These are phyloP conservation scores for Hyalella azteca DNA, from an alignment of 2,888 invertebrate species.

Conservation along the genomic window DNA sequence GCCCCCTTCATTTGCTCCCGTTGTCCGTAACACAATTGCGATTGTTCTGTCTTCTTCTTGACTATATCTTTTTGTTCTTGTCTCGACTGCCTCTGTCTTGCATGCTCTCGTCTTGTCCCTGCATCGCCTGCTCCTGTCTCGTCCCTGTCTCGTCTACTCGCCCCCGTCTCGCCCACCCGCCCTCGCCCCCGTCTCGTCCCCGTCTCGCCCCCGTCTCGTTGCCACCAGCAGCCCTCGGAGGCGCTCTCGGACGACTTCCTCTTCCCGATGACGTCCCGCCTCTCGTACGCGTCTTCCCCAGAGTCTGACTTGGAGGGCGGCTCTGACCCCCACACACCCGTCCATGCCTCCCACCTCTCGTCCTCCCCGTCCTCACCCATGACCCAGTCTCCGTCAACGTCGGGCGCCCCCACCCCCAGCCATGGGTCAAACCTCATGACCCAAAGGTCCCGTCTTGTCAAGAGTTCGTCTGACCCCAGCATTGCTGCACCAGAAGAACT, in stretches of 20 bases:
- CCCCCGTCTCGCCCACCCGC: not conserved
- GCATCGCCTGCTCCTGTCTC: not conserved
- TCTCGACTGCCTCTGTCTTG: not conserved
- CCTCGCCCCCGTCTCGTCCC: not conserved
- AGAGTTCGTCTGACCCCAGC: slow-evolving; percentile 92
- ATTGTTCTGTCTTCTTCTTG: not conserved
- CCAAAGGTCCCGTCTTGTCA: slow-evolving; percentile 66
- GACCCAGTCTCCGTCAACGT: slow-evolving; percentile 64
- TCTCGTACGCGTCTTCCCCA: slow-evolving; percentile 94
- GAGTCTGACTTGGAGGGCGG: slow-evolving; percentile 85
- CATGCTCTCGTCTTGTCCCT: not conserved
- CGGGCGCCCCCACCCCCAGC: slow-evolving; percentile 65
- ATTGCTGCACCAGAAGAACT: slow-evolving; percentile 88
- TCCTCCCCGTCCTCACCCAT: slow-evolving; percentile 49
- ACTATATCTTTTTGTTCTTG: not conserved
- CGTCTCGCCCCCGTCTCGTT: not conserved
- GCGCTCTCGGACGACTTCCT: slow-evolving; percentile 97
- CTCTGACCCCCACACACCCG: slow-evolving; percentile 70
- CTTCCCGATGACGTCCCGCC: slow-evolving; percentile 95
- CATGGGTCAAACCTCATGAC: slow-evolving; percentile 59
- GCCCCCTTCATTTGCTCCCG: not conserved
- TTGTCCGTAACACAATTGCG: too few relatives aligned
- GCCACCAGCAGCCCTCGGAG: slow-evolving; percentile 81
- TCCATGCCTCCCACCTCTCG: slow-evolving; percentile 66
- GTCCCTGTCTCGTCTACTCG: not conserved